Evolutionary conservation across 1,140 invertebrate genomes (phyloP).

Genomic region (Diachasmimorpha longicaudata): DNA sequence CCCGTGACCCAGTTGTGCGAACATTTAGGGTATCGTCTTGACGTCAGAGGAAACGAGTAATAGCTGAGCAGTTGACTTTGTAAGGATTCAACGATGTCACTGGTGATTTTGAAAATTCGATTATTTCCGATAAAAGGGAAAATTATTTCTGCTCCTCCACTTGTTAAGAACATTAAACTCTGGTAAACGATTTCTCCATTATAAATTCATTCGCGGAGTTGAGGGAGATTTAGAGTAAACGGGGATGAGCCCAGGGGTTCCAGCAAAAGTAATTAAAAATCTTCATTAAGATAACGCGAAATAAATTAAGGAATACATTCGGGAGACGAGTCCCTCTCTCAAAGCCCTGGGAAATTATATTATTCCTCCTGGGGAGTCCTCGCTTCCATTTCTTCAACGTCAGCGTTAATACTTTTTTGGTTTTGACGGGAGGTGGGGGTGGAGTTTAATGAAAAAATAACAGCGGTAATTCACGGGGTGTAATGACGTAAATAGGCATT

Average conservation of each 20-base stretch:
- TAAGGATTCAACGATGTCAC: conserved; percentile 24
- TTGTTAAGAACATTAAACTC: background rate
- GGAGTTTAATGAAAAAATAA: conserved; percentile 59
- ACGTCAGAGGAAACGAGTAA: conserved; percentile 16
- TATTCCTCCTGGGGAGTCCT: background rate
- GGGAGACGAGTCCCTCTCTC: background rate
- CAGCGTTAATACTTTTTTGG: conserved; percentile 19
- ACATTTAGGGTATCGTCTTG: conserved; percentile 25
- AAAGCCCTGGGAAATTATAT: background rate
- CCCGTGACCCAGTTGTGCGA: conserved; percentile 42
- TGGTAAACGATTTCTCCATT: background rate
- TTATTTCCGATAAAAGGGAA: background rate
- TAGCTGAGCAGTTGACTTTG: conserved; percentile 5
- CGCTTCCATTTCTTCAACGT: background rate
- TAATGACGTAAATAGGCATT: background rate
- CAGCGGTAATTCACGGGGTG: conserved; percentile 43
- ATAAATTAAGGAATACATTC: conserved; percentile 51
- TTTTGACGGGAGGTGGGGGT: background rate
- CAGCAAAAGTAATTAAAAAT: conserved; percentile 48
- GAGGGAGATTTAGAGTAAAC: background rate
- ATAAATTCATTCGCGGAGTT: background rate
- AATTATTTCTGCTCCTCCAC: background rate
- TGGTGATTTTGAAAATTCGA: background rate
- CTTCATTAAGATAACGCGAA: conserved; percentile 39
- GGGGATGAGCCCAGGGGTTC: background rate